phyloP scores from a whole-genome alignment of 1,140 invertebrate species.

The Sitobion miscanthi region DNA sequence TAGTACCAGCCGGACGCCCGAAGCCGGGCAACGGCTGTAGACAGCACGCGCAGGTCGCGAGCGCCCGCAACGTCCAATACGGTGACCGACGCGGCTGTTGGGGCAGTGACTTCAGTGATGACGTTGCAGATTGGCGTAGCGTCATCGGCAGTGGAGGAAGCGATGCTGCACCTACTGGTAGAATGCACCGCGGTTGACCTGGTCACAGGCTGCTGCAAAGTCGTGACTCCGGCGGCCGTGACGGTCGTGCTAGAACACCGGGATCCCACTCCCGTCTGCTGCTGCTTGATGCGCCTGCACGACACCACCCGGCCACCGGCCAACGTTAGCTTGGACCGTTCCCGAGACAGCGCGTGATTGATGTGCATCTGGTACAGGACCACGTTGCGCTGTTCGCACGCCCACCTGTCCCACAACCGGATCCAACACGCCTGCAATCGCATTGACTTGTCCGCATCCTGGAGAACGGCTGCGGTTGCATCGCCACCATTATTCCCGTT shows the following conservation, averaged over 20 bases:
- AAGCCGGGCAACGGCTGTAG: background rate
- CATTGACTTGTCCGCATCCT: constrained; percentile 12
- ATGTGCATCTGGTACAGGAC: constrained; percentile 53
- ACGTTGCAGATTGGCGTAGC: background rate
- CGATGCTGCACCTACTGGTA: background rate
- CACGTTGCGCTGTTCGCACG: constrained; percentile 49
- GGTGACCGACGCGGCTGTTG: no score
- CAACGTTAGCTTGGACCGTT: constrained; percentile 47
- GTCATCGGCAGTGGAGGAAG: no score
- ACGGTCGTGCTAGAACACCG: background rate
- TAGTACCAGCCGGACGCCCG: constrained; percentile 52
- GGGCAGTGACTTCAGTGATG: background rate
- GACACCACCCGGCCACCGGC: constrained; percentile 42
- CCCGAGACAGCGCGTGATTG: constrained; percentile 48
- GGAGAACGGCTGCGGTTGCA: background rate
- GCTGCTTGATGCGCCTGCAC: constrained; percentile 23
- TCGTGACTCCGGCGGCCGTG: background rate
- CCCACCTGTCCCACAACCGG: constrained; percentile 47
- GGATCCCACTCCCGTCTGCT: background rate
- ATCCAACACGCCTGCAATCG: constrained; percentile 48
- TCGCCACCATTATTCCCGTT: background rate
- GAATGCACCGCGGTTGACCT: background rate
- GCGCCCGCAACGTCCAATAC: background rate
- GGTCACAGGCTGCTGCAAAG: background rate
- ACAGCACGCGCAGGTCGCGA: constrained; percentile 9